phyloP scores from a whole-genome alignment of 2,888 invertebrate genomes.

The Drosophila leonis region DNA sequence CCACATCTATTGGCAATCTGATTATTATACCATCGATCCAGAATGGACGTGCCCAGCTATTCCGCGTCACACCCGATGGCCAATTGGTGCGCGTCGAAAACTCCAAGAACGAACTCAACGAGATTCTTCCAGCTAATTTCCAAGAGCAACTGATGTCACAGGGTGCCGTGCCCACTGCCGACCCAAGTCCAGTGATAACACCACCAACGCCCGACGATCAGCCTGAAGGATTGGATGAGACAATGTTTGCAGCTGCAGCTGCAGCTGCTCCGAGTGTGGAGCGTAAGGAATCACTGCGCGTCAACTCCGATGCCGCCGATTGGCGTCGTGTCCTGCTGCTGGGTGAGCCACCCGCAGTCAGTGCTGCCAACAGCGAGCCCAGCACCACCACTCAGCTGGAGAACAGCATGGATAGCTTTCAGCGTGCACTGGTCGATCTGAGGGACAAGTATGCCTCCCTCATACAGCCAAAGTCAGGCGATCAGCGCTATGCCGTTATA shows the following conservation, averaged over 20 bases:
- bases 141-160: conserved; percentile 41
- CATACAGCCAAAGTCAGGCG: conserved; percentile 40
- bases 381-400: conserved; percentile 51
- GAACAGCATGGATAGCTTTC: conserved; percentile 73
- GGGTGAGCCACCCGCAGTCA: conserved; percentile 53
- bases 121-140: conserved; percentile 37
- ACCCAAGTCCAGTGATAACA: conserved; percentile 49
- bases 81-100: conserved; percentile 58
- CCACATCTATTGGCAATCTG: conserved; percentile 61
- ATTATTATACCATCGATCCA: conserved; percentile 57
- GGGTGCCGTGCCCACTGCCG: conserved; percentile 42
- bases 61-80: conserved; percentile 66
- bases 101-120: conserved; percentile 44
- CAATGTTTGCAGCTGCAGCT: conserved; percentile 41
- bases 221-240: conserved; percentile 51
- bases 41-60: conserved; percentile 54
- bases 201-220: conserved; percentile 52
- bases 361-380: conserved; percentile 19
- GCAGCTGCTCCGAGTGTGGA: not conserved
- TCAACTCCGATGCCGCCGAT: conserved; percentile 57
- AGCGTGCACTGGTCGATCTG: conserved; percentile 68
- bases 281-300: conserved; percentile 50
- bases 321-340: conserved; percentile 71
- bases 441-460: conserved; percentile 71
- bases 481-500: conserved; percentile 57